Percentiles rank a stretch among this genome's conserved stretches.
Evolutionary conservation across 2,888 invertebrate species (phyloP).

Genomic region (Ormyrus pomaceus): DNA sequence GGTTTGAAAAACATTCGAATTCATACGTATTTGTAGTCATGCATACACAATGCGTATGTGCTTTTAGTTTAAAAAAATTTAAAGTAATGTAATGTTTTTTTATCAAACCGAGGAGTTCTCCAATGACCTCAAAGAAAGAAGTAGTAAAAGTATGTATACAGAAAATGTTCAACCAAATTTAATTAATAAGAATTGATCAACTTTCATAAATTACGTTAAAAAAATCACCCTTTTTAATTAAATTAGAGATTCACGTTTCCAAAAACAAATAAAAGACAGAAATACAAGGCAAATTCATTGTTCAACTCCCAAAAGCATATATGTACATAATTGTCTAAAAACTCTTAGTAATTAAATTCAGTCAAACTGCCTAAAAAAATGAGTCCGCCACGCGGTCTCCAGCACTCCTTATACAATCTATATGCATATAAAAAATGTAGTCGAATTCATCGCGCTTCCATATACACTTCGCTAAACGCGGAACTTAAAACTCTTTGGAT

Average conservation of each 20-base stretch:
- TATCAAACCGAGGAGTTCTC: slow-evolving; percentile 46
- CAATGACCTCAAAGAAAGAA: slow-evolving; percentile 27
- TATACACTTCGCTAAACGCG: slow-evolving; percentile 28
- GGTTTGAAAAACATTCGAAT: slow-evolving; percentile 22
- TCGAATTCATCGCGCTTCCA: slow-evolving; percentile 22
- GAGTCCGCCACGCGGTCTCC: not conserved
- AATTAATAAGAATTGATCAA: slow-evolving; percentile 51
- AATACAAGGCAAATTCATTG: not conserved
- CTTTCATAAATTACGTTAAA: not conserved
- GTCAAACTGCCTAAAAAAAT: slow-evolving; percentile 42
- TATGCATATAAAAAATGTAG: slow-evolving; percentile 31
- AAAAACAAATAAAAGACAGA: not conserved
- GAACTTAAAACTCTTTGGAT: slow-evolving; percentile 50
- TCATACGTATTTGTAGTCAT: not conserved
- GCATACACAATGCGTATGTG: not conserved
- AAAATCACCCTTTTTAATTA: not conserved
- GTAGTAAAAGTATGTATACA: slow-evolving; percentile 42
- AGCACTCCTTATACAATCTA: slow-evolving; percentile 26
- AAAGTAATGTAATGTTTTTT: too few species aligned
- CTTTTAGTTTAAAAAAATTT: not conserved
- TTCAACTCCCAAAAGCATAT: not conserved
- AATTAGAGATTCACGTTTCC: not conserved
- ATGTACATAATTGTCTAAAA: not conserved
- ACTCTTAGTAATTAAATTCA: slow-evolving; percentile 55
- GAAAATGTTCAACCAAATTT: slow-evolving; percentile 54